Evolutionary conservation across 2,797 vertebrate species (phyloP).

Genomic region (Picus viridis): DNA sequence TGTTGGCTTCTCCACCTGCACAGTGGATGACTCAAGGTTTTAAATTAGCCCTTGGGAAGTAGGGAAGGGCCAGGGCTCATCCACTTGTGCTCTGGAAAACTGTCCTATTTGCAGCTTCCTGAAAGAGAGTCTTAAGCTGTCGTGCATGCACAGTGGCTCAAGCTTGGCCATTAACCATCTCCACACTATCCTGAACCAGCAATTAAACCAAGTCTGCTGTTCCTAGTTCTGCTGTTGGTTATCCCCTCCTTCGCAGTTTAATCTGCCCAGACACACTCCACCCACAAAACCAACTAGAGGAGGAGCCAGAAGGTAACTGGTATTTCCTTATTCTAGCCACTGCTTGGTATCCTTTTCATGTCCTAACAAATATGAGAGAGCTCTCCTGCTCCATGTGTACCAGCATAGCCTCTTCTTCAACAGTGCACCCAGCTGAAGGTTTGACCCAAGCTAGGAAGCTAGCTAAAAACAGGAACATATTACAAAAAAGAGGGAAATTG

Average conservation of each 20-base stretch:
- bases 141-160: accelerated
- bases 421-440: not conserved
- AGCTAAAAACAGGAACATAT: not conserved
- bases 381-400: not conserved
- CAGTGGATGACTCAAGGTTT: not conserved
- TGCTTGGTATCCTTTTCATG: not conserved
- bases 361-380: not conserved
- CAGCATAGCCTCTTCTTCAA: not conserved
- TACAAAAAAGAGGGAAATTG: not conserved
- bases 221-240: not conserved
- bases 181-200: not conserved
- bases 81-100: not conserved
- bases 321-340: constrained; percentile 5
- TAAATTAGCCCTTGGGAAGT: not conserved
- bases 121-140: not conserved
- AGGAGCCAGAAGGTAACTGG: not conserved
- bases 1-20: not conserved
- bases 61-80: not conserved
- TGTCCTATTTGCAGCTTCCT: not conserved
- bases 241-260: not conserved
- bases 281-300: not conserved
- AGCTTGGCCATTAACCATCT: not conserved
- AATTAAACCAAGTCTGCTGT: not conserved
- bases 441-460: not conserved
- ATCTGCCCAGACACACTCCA: not conserved